Percentiles rank a stretch among this genome's conserved stretches.
Conservation (phyloP, 2,888 invertebrate genomes). For the Carcina quercana region DNA sequence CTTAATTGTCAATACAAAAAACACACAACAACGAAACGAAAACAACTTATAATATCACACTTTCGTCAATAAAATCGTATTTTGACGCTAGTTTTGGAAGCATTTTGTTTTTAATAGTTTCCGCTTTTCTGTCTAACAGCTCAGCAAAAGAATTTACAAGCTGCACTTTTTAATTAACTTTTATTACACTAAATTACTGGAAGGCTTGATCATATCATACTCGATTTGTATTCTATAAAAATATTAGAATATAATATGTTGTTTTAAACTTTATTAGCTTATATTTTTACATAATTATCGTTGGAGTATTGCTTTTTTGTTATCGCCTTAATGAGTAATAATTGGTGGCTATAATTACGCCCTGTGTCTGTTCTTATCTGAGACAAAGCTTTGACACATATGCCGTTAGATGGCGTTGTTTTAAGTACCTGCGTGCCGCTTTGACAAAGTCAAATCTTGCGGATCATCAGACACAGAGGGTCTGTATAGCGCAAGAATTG, state of each 20-base stretch:
- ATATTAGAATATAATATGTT: conserved; percentile 67
- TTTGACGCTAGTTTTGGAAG: conserved; percentile 59
- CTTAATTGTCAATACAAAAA: conserved; percentile 61
- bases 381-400: not conserved
- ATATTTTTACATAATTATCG: conserved; percentile 57
- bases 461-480: conserved; percentile 19
- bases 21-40: conserved; percentile 72
- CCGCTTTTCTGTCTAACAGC: conserved; percentile 55
- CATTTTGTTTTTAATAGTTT: conserved; percentile 39
- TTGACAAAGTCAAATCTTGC: conserved; percentile 36
- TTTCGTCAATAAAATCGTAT: conserved; percentile 51
- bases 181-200: conserved; percentile 69
- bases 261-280: conserved; percentile 39
- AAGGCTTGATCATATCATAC: conserved; percentile 71
- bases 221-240: conserved; percentile 71
- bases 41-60: conserved; percentile 72
- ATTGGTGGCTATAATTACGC: conserved; percentile 31
- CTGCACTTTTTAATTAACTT: conserved; percentile 46
- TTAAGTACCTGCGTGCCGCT: conserved; percentile 25
- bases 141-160: conserved; percentile 61
- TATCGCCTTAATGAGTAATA: conserved; percentile 43
- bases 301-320: conserved; percentile 62
- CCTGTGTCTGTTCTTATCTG: conserved; percentile 19
- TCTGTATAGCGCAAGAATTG: conserved; percentile 25
- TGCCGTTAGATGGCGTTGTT: conserved; percentile 28